A percentile compares a stretch with the other conserved stretches of the same genome.
These are phyloP conservation scores for Festucalex cinctus DNA, from an alignment of 2,113 vertebrate genomes.

Conservation along the genomic window DNA sequence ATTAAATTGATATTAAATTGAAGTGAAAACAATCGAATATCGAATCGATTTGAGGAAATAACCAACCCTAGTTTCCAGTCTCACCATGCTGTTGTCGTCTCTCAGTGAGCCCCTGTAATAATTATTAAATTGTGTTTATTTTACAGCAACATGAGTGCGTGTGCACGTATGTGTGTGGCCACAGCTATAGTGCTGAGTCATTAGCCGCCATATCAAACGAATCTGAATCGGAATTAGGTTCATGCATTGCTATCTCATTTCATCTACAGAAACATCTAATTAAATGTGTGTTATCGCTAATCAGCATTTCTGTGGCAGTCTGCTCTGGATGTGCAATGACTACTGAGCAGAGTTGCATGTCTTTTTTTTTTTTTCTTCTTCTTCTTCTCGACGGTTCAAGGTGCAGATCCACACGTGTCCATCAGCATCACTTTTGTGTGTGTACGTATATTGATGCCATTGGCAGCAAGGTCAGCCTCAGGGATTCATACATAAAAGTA, in stretches of 20 bases:
- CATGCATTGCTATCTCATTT: slow-evolving; percentile 31
- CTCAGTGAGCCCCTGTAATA: neutral
- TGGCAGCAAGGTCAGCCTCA: slow-evolving; percentile 12
- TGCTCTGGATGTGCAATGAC: neutral
- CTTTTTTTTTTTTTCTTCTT: too few species aligned
- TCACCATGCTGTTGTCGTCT: neutral
- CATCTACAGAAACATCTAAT: slow-evolving; percentile 41
- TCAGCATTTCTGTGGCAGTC: slow-evolving; percentile 20
- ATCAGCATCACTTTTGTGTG: slow-evolving; percentile 7
- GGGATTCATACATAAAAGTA: slow-evolving; percentile 10
- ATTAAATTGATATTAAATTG: too few species aligned
- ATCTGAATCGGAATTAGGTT: slow-evolving; percentile 38
- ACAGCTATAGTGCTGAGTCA: slow-evolving; percentile 19
- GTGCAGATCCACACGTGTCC: neutral
- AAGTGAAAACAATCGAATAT: too few species aligned
- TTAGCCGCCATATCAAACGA: slow-evolving; percentile 37
- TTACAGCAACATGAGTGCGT: slow-evolving; percentile 13
- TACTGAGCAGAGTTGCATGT: neutral
- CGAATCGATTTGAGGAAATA: too few species aligned
- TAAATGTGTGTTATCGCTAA: slow-evolving; percentile 49
- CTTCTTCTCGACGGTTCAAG: too few species aligned
- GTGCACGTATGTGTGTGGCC: neutral
- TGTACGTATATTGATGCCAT: slow-evolving; percentile 20
- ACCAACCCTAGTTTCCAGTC: too few species aligned
- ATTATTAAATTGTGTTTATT: slow-evolving; percentile 14